Evolutionary conservation across 2,888 invertebrate species (phyloP).

Genomic region (Mactromeris polynyma): DNA sequence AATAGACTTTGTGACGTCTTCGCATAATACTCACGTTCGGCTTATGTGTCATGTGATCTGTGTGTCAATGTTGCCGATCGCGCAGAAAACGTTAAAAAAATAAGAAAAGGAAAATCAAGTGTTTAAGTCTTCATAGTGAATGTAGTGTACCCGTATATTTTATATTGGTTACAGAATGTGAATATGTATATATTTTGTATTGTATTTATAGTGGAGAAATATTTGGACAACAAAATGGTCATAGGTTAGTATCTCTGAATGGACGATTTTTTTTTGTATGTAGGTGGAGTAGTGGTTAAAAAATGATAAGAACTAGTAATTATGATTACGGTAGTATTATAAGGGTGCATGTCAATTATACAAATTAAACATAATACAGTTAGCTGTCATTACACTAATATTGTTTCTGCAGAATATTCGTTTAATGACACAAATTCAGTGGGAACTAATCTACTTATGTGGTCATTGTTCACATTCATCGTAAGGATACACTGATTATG

Average conservation of each 20-base stretch:
- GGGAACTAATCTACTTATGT: too few relatives aligned
- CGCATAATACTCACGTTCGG: constrained; percentile 27
- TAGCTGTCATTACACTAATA: too few relatives aligned
- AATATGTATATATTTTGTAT: not conserved
- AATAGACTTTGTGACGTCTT: constrained; percentile 27
- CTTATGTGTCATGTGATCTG: constrained; percentile 17
- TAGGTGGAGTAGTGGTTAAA: too few relatives aligned
- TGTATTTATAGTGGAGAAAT: constrained; percentile 7
- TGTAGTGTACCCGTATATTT: not conserved
- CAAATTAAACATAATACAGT: too few relatives aligned
- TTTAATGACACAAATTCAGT: too few relatives aligned
- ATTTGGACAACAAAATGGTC: not conserved
- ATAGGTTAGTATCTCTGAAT: not conserved
- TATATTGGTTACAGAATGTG: not conserved
- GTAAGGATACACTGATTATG: too few relatives aligned
- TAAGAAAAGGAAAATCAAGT: not conserved
- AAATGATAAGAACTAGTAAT: too few relatives aligned
- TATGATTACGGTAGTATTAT: too few relatives aligned
- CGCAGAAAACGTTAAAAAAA: not conserved
- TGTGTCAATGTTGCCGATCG: not conserved
- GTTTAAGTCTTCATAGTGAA: not conserved
- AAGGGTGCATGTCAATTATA: too few relatives aligned
- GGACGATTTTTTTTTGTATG: too few relatives aligned
- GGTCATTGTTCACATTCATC: too few relatives aligned
- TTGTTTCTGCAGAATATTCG: too few relatives aligned